Base-by-base conservation (phyloP, 2,888 invertebrate genomes). In the Spodoptera picta region DNA sequence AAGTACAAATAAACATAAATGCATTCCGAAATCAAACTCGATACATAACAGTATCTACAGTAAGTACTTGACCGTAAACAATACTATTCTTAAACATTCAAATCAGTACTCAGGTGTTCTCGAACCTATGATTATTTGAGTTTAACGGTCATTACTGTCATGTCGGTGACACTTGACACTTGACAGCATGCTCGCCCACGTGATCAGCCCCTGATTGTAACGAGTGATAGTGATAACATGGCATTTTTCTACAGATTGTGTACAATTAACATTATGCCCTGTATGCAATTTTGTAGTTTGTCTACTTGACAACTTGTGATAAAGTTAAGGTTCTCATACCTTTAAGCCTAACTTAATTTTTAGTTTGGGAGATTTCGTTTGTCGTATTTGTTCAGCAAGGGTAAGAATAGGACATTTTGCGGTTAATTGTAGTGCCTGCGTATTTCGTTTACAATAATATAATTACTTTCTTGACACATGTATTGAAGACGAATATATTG, bases 161-260 rank as follows among this genome's bases (percentile, higher is more conserved):
- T 51, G 52, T 24, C 56, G 60, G 31, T 47, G 77, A 72, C 77
- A 62, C 51, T 46, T n/a, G 31, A 27, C 27, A 27, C 27, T 3
- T 27, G 27, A 12, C 46, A 65, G 54, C 74, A 54, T 73, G 74
- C 42, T 42, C 7, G 10, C 31, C 50, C 77, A 65, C 68, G 74
- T 74, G 77, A 60, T 31, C 44, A 43, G 12, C 41, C 52, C 56
- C 59, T 62, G 68, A 72, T 58, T 56, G 23, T 41, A 48, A 43
- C 49, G n/a, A 48, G 14, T 44, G 36, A 53, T 36, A 36, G n/a
- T 55, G 61, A 73, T 77, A 68, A 77, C 52, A 53, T 54, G 60
- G 44, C 0, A 65, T 77, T 73, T 77, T 77, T 72, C 27, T 67
- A 12, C n/a, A 60, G 59, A 60, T 76, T 67, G 27, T 55, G 50